Evolutionary conservation across 2,797 vertebrate species (phyloP), one percentile per base, ranked within the genome.

Genomic region (Oreortyx pictus): DNA sequence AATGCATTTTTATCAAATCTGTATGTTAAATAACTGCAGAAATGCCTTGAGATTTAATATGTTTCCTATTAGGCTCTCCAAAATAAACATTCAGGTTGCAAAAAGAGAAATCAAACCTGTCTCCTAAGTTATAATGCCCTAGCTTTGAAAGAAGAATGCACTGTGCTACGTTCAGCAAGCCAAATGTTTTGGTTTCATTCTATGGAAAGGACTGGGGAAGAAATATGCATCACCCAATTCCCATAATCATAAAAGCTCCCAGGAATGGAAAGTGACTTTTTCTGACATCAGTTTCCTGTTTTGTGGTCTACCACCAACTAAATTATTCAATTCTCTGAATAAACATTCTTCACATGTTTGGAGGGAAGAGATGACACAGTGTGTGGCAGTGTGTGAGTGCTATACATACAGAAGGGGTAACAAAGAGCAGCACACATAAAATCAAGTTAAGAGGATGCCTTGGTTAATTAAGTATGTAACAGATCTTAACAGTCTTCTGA

Each of bases 331-430:
- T 2, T 7, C 18, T 57, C 46, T 72, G 35, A 72, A 81, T 29
- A 70, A 67, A 46, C 4, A 25, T 71, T 88, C 54, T 59, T 22
- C 0, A 1, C 7, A 25, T 0, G 0, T 2, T 57, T 59, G 10
- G 5, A 50, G 19, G 12, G 37, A 72, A 72, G 14, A 60, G 4
- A 1, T 47, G 11, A 52, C 17, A 3, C 4, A 80, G 4, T 0
- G 0, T 14, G 25, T 14, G 39, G 39, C 39, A 41, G 39, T 41
- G 39, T 14, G 29, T 86, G n/a, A 5, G 5, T 39, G 16, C 3
- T 43, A 2, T 29, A 65, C 6, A 0, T 23, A 47, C 7, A 5
- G 5, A 5, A n/a, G 18, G 22, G 11, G n/a, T 33, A 57, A 18
- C 31, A 56, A n/a, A 33, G 54, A n/a, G 19, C 11, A 57, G 54